Evolutionary conservation across 2,797 vertebrate species (phyloP).

Genomic region (Corythornis leucogaster): DNA sequence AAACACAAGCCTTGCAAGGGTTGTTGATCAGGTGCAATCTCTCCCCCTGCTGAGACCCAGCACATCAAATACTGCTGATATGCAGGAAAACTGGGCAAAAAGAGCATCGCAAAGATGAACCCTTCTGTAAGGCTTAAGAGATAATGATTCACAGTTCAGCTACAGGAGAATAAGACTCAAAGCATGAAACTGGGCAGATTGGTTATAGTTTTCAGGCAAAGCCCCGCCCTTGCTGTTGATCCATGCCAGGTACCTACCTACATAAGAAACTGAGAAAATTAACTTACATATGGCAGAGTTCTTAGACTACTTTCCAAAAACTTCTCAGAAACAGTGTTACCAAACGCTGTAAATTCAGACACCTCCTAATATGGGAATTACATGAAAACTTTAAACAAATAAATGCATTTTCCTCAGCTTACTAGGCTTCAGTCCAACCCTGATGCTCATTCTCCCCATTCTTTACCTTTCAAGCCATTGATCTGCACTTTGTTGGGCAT

Average conservation of each 20-base stretch:
- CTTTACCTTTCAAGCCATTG: neutral
- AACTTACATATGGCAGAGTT: neutral
- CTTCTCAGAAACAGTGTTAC: neutral
- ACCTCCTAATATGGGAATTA: neutral
- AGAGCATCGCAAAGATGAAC: neutral
- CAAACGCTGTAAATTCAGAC: neutral
- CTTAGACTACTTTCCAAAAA: neutral
- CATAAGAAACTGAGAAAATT: neutral
- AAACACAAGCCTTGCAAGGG: neutral
- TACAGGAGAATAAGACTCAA: neutral
- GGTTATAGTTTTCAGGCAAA: neutral
- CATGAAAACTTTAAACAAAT: constrained; percentile 24
- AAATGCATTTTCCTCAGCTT: neutral
- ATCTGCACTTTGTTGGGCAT: neutral
- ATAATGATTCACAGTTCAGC: neutral
- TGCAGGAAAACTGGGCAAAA: neutral
- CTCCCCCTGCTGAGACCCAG: neutral
- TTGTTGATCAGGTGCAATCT: neutral
- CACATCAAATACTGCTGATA: neutral
- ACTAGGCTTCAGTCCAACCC: neutral
- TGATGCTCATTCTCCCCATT: neutral
- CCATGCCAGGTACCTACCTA: neutral
- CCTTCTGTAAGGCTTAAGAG: neutral
- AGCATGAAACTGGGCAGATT: neutral
- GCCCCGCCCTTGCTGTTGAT: neutral